Conservation (phyloP, 1,140 invertebrate species). For the Ditylenchus dipsaci region DNA sequence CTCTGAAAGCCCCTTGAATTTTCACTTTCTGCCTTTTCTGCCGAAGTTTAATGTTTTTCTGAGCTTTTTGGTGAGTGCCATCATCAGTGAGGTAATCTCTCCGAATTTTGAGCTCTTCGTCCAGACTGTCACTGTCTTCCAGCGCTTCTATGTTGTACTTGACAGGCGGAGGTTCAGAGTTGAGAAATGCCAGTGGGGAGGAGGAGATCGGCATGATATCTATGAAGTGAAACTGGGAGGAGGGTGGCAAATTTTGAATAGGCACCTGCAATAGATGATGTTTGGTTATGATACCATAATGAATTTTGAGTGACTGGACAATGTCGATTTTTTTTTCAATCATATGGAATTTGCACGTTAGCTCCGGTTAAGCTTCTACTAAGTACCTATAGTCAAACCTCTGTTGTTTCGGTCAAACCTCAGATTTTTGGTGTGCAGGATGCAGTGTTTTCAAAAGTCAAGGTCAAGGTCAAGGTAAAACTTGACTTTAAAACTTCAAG, state of each 20-base stretch:
- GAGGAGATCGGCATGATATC: neutral
- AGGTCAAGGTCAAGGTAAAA: too few relatives aligned
- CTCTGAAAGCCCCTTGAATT: slow-evolving; percentile 40
- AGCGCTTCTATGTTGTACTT: slow-evolving; percentile 2
- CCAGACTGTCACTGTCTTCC: slow-evolving; percentile 11
- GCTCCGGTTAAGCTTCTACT: too few relatives aligned
- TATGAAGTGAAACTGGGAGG: neutral
- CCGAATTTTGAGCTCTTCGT: slow-evolving; percentile 22
- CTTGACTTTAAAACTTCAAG: too few relatives aligned
- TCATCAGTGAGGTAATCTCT: slow-evolving; percentile 22
- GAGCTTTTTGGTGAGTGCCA: slow-evolving; percentile 3
- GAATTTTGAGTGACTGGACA: too few relatives aligned
- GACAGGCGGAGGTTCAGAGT: neutral
- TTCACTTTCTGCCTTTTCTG: slow-evolving; percentile 38
- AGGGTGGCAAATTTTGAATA: neutral
- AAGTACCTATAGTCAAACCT: too few relatives aligned
- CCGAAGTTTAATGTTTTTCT: slow-evolving; percentile 36
- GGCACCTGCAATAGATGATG: neutral
- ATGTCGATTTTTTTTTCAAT: too few relatives aligned
- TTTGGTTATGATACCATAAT: too few relatives aligned
- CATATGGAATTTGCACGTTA: too few relatives aligned
- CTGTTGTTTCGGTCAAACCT: too few relatives aligned
- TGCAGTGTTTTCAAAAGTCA: too few relatives aligned
- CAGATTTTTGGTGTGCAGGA: too few relatives aligned
- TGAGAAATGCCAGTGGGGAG: neutral